Base-by-base conservation (phyloP, 2,113 vertebrate genomes). In the Orycteropus afer region DNA sequence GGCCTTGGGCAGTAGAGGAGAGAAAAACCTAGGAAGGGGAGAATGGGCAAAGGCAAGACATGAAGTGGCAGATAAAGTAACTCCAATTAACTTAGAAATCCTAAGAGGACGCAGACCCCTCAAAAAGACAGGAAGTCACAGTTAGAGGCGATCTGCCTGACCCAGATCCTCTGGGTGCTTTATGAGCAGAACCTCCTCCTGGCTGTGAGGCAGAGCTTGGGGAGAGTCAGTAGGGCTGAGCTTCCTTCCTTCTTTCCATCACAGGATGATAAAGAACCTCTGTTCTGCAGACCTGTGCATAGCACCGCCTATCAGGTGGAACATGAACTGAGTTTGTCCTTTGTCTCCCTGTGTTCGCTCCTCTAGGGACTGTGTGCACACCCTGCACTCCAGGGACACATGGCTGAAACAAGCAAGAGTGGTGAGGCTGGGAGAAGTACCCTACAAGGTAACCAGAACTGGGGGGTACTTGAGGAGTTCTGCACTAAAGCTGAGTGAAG, bases 351-450 rank as follows among this genome's bases (percentile, higher is more conserved):
- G 4, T 87, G 89, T 67, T 97, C 80, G 1, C 25, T 79, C 91
- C 91, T 89, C 20, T 45, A 99, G 99, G 97, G 99, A 99, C 74
- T 99, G 99, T 12, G 98, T 99, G n/a, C 99, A 99, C 89, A 99
- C 99, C 0, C 97, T 99, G 83, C 99, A 99, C 96, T 99, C 99
- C 86, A 99, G 79, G 97, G 99, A 99, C 97, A 99, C 99, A 0
- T 99, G 99, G 99, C 98, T 99, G 92, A 99, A 99, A 96, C 98
- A 99, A 90, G 99, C 99, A 10, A 98, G 99, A 27, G 99, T 99
- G 53, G 99, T 99, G 96, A 97, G 98, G 93, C 82, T 99, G 3
- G 99, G 99, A 95, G 99, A 99, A 97, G 98, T 99, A 84, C 99
- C 99, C 2, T 99, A 98, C 94, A 99, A 99, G 98, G 99, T 99